Evolutionary conservation across 2,888 invertebrate species (phyloP), one percentile per base, ranked within the genome.

Genomic region (Callinectes sapidus): DNA sequence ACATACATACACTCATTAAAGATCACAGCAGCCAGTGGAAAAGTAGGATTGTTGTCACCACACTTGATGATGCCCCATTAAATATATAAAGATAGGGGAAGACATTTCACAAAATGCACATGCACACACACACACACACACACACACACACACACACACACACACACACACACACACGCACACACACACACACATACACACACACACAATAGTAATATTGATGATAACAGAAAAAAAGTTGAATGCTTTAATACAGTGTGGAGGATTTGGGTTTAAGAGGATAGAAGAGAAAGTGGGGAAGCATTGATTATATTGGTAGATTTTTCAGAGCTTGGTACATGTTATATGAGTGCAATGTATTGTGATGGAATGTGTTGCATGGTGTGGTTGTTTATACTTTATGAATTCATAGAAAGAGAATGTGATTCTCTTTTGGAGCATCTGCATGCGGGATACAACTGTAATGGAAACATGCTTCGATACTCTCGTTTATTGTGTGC

Each of bases 181-280:
- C 42, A 90, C 42, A 90, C n/a, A 90, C 42, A 90, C 42, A 90
- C 42, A 90, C 42, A 90, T 28, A 90, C 42, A 90, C 42, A 90
- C 42, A 90, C 39, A 77, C 48, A 81, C 77, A 77, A 32, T 32
- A 81, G 2, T 14, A 87, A 54, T 87, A 23, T 2, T 87, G 14
- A 54, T 87, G 16, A 87, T 18, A 87, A 28, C 42, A 87, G 1
- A 54, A 87, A 87, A 87, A 42, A 18, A 28, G n/a, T 87, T 54
- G 18, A 28, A 48, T 32, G 48, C 1, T n/a, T 87, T 18, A 42
- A 14, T 10, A 77, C 2, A 81, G 0, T 16, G 71, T 13, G 28
- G 28, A 71, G n/a, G 5, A 2, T 71, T 71, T 28, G 23, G 71
- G 1, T 61, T 28, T 71, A 28, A 71, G 28, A 71, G n/a, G n/a